These are phyloP conservation scores for Conchocele bisecta DNA, from an alignment of 2,888 invertebrate species.

Conservation along the genomic window DNA sequence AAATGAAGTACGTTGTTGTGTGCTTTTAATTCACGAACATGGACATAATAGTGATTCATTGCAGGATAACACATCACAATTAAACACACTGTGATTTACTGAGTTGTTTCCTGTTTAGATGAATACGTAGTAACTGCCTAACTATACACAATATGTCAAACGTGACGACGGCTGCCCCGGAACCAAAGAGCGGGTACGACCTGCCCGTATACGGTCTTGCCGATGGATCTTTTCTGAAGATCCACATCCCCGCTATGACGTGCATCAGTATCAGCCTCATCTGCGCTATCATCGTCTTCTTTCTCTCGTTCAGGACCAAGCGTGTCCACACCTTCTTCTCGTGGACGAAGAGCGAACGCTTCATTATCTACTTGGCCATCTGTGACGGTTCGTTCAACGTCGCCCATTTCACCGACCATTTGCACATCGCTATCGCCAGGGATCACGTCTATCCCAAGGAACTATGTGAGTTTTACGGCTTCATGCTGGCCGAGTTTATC, in stretches of 20 bases:
- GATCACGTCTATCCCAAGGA: conserved; percentile 47
- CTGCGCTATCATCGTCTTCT: conserved; percentile 29
- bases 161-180: no score
- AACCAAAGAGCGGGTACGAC: conserved; percentile 50
- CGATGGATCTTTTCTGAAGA: conserved; percentile 38
- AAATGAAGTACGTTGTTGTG: no score
- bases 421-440: conserved; percentile 42
- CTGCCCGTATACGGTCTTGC: conserved; percentile 45
- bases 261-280: conserved; percentile 43
- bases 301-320: conserved; percentile 36
- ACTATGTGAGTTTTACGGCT: conserved; percentile 53
- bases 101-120: no score
- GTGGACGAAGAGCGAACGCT: conserved; percentile 53
- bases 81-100: no score
- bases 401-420: conserved; percentile 46
- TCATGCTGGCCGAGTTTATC: conserved; percentile 48
- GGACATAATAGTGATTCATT: no score
- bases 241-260: conserved; percentile 44
- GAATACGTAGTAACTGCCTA: no score
- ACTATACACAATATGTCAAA: no score
- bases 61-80: no score
- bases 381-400: conserved; percentile 54
- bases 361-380: conserved; percentile 49
- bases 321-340: conserved; percentile 35
- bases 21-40: no score